Evolutionary conservation across 1,140 invertebrate species (phyloP), one percentile per base, ranked within the genome.

Genomic region (Hesperophylax magnus): DNA sequence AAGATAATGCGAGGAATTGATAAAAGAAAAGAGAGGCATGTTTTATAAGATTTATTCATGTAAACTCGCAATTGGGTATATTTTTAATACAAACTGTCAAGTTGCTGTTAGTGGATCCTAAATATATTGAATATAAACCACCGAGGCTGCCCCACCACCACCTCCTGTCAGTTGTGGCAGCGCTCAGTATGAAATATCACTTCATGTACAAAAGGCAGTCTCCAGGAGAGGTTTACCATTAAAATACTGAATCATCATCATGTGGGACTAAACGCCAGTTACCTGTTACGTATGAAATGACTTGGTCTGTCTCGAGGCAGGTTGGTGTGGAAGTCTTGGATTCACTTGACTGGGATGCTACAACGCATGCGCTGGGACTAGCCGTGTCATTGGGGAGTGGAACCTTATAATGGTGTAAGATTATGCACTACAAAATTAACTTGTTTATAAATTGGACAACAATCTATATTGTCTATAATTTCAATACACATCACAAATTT

Each of bases 21-120:
- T 47, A 75, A 80, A 80, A 72, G 24, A 80, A 80, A 47, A 80
- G 71, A 79, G 15, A 63, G 6, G 22, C 11, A 60, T 75, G 78
- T 79, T 84, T 82, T 83, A 87, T 88, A 88, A 87, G 85, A 88
- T 90, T 90, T 90, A 90, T 90, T 90, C 86, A 89, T 90, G 89
- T 90, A 90, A 90, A 90, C 89, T 90, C 89, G 89, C 88, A 89
- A 77, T 82, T 80, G 80, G 88, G 89, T 89, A 90, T 89, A 89
- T 89, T 90, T 89, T 84, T 75, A 90, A 89, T 90, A 90, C 88
- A 90, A 90, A 90, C 88, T 84, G 82, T 84, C 75, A 81, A 84
- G 79, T 80, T 84, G 80, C 78, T 61, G 83, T 80, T 72, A 75
- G 80, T 81, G 83, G 78, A 63, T 81, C 75, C 83, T 84, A 84